phyloP scores from a whole-genome alignment of 2,113 vertebrate genomes.

The Potamarius usumacintae region DNA sequence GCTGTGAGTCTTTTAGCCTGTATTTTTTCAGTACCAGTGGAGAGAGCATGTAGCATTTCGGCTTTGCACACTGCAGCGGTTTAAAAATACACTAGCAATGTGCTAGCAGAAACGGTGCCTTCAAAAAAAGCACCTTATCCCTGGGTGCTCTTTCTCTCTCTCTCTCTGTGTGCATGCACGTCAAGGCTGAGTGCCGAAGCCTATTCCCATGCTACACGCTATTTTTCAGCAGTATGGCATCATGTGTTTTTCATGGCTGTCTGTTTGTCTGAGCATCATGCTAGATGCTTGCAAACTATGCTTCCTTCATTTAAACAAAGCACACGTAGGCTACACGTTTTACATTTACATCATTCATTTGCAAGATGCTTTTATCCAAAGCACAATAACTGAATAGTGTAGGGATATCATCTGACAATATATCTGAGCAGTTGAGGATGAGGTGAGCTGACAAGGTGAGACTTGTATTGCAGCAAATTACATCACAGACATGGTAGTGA shows the following conservation, averaged over 20 bases:
- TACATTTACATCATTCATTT: conserved; percentile 3
- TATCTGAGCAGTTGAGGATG: not conserved
- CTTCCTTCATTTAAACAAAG: not conserved
- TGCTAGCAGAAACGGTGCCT: conserved; percentile 33
- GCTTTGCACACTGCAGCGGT: conserved; percentile 13
- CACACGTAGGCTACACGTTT: not conserved
- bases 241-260: conserved; percentile 41
- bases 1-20: not conserved
- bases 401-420: not conserved
- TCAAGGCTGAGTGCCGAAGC: conserved; percentile 6
- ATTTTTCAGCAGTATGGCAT: conserved; percentile 45
- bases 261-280: conserved; percentile 4
- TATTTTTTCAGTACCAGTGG: not conserved
- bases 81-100: conserved; percentile 42
- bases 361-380: conserved; percentile 1
- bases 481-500: not conserved
- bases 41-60: conserved; percentile 10
- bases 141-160: not conserved
- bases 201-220: conserved; percentile 26
- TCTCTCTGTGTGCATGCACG: not conserved
- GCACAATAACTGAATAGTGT: not conserved
- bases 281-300: conserved; percentile 7
- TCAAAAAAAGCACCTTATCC: conserved; percentile 28
- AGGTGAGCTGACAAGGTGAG: not conserved
- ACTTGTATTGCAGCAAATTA: conserved; percentile 2